Evolutionary conservation across 1,140 invertebrate species (phyloP).

Genomic region (Lethrus apterus): DNA sequence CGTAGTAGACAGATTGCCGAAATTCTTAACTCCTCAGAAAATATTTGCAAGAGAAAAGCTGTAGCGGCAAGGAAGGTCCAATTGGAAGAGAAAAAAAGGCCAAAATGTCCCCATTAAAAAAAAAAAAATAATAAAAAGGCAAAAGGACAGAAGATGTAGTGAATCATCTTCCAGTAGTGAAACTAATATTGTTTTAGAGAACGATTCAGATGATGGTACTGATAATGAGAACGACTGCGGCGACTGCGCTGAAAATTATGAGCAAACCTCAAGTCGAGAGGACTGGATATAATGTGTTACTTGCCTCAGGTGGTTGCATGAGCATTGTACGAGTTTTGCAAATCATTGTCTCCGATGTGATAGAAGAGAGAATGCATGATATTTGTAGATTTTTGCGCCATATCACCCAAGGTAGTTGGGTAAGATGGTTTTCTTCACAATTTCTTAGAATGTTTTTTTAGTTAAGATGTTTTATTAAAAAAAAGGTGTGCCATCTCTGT

Average conservation of each 20-base stretch:
- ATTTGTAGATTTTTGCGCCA: too few relatives aligned
- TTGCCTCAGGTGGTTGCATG: conserved; percentile 12
- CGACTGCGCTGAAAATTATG: conserved; percentile 11
- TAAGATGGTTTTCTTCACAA: too few relatives aligned
- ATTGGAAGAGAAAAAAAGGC: neutral
- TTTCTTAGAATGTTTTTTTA: too few relatives aligned
- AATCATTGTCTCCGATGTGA: neutral
- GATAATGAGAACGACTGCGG: conserved; percentile 7
- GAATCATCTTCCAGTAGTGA: neutral
- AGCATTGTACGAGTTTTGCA: conserved; percentile 10
- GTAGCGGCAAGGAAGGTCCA: neutral
- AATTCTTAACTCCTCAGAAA: neutral
- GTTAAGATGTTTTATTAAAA: too few relatives aligned
- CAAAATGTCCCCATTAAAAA: neutral
- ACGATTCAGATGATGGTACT: neutral
- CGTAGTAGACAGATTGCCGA: conserved; percentile 1
- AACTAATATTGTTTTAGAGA: neutral
- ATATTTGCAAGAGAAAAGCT: neutral
- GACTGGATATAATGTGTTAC: conserved; percentile 13
- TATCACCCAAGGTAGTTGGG: too few relatives aligned
- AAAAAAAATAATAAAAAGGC: neutral
- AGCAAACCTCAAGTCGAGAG: conserved; percentile 1
- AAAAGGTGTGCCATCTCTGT: too few relatives aligned
- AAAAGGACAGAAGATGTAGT: neutral
- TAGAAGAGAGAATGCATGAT: too few relatives aligned